Base-by-base conservation (phyloP, 2,113 vertebrate species). In the Protobothrops mucrosquamatus region DNA sequence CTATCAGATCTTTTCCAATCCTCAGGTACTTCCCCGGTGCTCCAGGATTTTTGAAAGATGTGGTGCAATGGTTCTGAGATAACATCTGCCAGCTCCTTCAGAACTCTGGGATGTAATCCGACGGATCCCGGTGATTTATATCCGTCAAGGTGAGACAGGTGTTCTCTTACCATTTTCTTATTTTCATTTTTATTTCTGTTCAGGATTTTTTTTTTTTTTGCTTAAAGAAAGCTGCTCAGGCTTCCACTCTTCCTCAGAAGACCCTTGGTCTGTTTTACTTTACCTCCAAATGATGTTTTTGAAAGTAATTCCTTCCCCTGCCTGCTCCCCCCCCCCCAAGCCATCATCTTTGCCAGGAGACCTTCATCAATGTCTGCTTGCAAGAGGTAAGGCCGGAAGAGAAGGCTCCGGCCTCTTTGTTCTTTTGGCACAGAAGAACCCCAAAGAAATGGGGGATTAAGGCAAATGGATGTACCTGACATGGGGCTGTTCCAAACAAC, bases 341-440 rank as follows among this genome's bases (percentile, higher is more conserved):
- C 92, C 61, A 69, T 4, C n/a, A 5, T 88, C 86, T 55, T 9
- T 54, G 91, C 91, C 91, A 92, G 15, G 52, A 39, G 61, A n/a
- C 34, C 86, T 89, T 89, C 39, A 88, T 92, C 91, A 92, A 57
- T 23, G 87, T 89, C 92, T 69, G 57, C 57, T 69, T 92, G 52
- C 56, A 26, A 89, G 87, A 23, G 87, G 87, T 56, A 74, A 88
- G 2, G 87, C 87, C 34, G 34, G 91, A 87, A 89, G 61, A 9
- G 51, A 46, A 92, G 15, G 34, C 43, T 81, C 89, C 43, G 6
- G 34, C 18, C 59, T 3, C 34, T 92, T 87, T 92, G 91, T 43
- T 74, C 87, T 92, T 56, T n/a, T 74, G 46, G 88, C 29, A n/a
- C 59, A 54, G 64, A 24, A 29, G 59, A 69, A 74, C 59, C 56